Percentiles rank a stretch among this genome's conserved stretches.
These are phyloP conservation scores for Rotaria sp. DNA, from an alignment of 2,888 invertebrate genomes.

Conservation along the genomic window DNA sequence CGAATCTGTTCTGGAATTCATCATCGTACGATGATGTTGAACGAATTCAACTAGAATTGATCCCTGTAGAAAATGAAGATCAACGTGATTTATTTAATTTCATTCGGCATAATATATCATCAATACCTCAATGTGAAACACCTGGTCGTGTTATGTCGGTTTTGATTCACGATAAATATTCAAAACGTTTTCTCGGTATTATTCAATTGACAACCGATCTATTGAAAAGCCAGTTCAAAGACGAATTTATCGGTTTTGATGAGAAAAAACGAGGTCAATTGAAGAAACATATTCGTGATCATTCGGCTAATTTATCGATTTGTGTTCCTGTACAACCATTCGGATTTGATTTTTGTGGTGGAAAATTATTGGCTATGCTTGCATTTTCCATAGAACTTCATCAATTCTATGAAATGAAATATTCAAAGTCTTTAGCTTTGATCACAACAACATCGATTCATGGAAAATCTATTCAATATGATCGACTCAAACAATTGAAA, in stretches of 20 bases:
- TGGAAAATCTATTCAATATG: constrained; percentile 2
- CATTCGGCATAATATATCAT: neutral
- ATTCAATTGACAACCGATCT: neutral
- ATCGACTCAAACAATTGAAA: constrained; percentile 22
- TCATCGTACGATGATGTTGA: neutral
- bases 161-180: neutral
- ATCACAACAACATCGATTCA: neutral
- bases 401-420: neutral
- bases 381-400: neutral
- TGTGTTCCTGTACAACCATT: constrained; percentile 21
- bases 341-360: neutral
- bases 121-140: neutral
- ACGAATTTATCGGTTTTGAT: neutral
- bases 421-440: neutral
- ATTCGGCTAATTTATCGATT: neutral
- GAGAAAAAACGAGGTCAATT: neutral
- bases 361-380: constrained; percentile 9
- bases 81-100: constrained; percentile 5
- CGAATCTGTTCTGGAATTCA: neutral
- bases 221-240: neutral
- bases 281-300: neutral
- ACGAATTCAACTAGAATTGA: neutral
- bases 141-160: neutral
- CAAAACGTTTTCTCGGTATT: neutral
- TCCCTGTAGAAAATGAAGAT: neutral